Evolutionary conservation across 2,113 vertebrate genomes (phyloP).

Genomic region (Redunca redunca): DNA sequence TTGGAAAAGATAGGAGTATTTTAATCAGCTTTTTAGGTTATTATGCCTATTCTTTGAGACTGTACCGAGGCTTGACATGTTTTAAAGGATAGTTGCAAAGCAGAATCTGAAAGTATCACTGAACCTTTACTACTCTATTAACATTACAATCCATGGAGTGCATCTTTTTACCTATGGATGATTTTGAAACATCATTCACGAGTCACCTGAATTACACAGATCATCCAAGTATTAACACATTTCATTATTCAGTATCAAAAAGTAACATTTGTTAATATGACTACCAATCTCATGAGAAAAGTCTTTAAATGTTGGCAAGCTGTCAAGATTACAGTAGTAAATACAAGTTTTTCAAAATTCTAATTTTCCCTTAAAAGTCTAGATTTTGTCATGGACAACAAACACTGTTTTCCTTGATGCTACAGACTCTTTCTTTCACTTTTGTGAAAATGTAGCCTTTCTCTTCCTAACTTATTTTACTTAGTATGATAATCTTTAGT

Average conservation of each 20-base stretch:
- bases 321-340: background rate
- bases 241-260: background rate
- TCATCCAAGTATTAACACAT: background rate
- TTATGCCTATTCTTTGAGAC: background rate
- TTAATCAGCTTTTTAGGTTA: background rate
- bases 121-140: background rate
- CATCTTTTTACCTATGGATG: background rate
- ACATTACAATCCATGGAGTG: background rate
- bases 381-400: background rate
- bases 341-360: background rate
- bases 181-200: background rate
- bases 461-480: background rate
- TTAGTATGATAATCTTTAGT: background rate
- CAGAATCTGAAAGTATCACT: background rate
- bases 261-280: background rate
- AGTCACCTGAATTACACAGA: background rate
- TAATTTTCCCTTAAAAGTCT: background rate
- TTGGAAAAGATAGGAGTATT: background rate
- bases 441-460: background rate
- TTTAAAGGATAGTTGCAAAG: background rate
- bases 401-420: background rate
- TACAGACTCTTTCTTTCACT: background rate
- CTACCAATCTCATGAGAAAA: background rate
- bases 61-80: background rate
- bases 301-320: background rate